Conservation (phyloP, 2,113 vertebrate species). For the Eulacestoma nigropectus region DNA sequence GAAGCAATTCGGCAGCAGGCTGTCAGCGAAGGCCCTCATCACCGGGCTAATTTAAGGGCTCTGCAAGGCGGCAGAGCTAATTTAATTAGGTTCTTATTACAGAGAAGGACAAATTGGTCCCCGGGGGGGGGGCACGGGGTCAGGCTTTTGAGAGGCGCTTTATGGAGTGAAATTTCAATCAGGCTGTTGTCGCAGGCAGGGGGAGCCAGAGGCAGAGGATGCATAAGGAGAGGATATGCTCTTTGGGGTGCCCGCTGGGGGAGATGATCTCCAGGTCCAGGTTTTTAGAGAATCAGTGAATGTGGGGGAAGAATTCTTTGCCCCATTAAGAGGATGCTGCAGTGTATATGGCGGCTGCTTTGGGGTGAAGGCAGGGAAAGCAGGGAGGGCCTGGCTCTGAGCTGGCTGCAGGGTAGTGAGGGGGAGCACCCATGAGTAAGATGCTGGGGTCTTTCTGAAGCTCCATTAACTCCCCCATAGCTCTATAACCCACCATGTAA, state of each 20-base stretch:
- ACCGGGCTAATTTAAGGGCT: conserved; percentile 22
- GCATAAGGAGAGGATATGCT: background rate
- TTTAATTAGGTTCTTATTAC: conserved; percentile 67
- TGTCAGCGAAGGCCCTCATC: background rate
- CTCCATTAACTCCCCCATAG: background rate
- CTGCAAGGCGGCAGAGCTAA: conserved; percentile 9
- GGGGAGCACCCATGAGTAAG: background rate
- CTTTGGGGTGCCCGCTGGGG: background rate
- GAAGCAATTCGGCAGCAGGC: background rate
- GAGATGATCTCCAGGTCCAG: background rate
- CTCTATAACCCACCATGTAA: background rate
- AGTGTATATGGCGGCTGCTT: background rate
- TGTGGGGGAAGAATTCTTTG: background rate
- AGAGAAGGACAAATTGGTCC: conserved; percentile 53
- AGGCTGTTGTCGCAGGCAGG: background rate
- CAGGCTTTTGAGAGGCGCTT: background rate
- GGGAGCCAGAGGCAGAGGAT: background rate
- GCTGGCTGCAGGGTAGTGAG: background rate
- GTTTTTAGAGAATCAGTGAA: background rate
- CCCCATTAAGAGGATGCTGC: background rate
- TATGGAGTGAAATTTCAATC: conserved; percentile 32
- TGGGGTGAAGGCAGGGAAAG: background rate
- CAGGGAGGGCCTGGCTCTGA: background rate
- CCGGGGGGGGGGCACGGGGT: background rate
- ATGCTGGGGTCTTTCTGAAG: background rate